These are phyloP conservation scores for Vidua chalybeata DNA, from an alignment of 2,113 vertebrate genomes.

Conservation along the genomic window DNA sequence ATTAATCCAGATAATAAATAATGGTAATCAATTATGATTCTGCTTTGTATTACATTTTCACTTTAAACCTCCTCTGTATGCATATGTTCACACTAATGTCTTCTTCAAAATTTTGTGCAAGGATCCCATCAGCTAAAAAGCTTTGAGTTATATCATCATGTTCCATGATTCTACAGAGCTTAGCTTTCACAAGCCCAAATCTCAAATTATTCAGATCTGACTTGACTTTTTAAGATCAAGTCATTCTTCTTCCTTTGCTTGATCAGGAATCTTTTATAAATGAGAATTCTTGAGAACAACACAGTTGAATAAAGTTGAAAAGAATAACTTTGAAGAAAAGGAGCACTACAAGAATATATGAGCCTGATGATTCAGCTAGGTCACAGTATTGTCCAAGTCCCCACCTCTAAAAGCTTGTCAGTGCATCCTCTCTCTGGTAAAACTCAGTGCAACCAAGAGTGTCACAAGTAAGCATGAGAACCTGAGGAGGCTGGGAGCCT, in stretches of 20 bases:
- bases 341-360: background rate
- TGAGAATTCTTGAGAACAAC: background rate
- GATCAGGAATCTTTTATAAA: background rate
- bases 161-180: background rate
- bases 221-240: background rate
- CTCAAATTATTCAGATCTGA: background rate
- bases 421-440: background rate
- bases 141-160: background rate
- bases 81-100: background rate
- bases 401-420: background rate
- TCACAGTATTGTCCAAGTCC: background rate
- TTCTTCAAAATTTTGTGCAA: background rate
- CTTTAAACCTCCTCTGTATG: background rate
- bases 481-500: fast-evolving
- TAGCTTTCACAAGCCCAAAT: background rate
- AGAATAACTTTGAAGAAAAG: background rate
- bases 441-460: background rate
- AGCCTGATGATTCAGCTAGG: background rate
- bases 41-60: background rate
- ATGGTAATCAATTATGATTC: background rate
- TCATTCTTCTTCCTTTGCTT: background rate
- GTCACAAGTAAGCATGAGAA: background rate
- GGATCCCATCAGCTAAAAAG: background rate
- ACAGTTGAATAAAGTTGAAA: background rate
- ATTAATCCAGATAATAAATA: background rate